Percentiles rank a stretch among this genome's conserved stretches.
phyloP scores from a whole-genome alignment of 2,888 invertebrate genomes.

The Psylliodes chrysocephalus region DNA sequence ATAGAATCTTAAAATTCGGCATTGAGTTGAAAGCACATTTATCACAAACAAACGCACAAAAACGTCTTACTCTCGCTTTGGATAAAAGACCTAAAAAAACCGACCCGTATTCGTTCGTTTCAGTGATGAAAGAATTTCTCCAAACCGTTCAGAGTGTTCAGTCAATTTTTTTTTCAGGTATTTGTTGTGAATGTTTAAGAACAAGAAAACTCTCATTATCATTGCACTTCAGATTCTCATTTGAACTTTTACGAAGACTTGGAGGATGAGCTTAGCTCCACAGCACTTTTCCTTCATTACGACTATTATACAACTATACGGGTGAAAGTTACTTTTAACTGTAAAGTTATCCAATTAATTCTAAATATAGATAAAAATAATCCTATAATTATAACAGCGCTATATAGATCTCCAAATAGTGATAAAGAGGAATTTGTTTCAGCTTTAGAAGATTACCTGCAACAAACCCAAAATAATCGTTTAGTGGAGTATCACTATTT shows the following conservation, averaged over 20 bases:
- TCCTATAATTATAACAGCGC: too few species aligned
- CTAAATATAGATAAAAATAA: too few species aligned
- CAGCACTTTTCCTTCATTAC: too few species aligned
- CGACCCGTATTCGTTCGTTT: constrained; percentile 2
- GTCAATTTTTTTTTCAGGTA: constrained; percentile 3
- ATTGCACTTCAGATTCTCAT: constrained; percentile 14
- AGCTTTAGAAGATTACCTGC: too few species aligned
- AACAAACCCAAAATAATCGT: too few species aligned
- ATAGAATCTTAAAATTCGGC: constrained; percentile 4
- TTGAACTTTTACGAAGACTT: not conserved
- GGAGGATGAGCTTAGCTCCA: too few species aligned
- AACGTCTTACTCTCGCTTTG: constrained; percentile 11
- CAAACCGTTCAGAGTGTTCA: constrained; percentile 5
- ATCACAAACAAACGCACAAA: constrained; percentile 9
- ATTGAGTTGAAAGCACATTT: constrained; percentile 13
- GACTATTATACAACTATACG: too few species aligned
- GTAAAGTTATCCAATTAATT: too few species aligned
- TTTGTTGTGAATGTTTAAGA: not conserved
- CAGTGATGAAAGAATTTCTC: not conserved
- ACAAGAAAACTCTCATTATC: constrained; percentile 14
- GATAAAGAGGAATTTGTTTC: too few species aligned
- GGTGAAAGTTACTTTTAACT: too few species aligned
- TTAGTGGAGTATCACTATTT: too few species aligned
- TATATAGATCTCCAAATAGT: too few species aligned
- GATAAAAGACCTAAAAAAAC: constrained; percentile 11